phyloP scores from a whole-genome alignment of 2,797 vertebrate species.

The Smutsia gigantea region DNA sequence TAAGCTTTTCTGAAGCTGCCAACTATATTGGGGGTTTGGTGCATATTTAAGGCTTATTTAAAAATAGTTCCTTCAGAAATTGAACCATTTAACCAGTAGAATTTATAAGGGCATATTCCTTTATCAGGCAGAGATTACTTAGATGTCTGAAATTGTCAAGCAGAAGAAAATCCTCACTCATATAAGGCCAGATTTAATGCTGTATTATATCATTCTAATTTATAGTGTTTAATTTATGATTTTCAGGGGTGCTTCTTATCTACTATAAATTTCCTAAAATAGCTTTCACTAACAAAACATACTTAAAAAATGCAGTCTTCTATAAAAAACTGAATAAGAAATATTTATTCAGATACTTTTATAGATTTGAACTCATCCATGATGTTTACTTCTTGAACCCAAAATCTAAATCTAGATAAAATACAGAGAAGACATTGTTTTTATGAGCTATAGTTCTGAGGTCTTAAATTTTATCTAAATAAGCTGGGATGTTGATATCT shows the following conservation, averaged over 20 bases:
- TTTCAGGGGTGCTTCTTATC: constrained; percentile 29
- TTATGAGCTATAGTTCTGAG: constrained; percentile 34
- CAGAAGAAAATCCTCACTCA: constrained; percentile 50
- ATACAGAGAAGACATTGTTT: neutral
- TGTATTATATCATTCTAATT: constrained; percentile 4
- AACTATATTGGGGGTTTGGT: constrained; percentile 68
- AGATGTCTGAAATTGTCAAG: constrained; percentile 66
- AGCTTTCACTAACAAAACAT: neutral
- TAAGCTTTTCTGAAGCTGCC: constrained; percentile 75
- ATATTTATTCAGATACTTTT: constrained; percentile 39
- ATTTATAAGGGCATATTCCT: constrained; percentile 64
- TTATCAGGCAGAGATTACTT: constrained; percentile 60
- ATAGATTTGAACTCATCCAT: neutral
- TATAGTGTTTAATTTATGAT: constrained; percentile 55
- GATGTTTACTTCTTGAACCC: constrained; percentile 16
- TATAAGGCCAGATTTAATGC: neutral
- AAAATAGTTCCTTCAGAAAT: constrained; percentile 76
- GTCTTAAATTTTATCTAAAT: constrained; percentile 42
- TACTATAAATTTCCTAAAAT: neutral
- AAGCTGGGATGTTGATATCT: constrained; percentile 11
- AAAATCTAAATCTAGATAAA: constrained; percentile 48
- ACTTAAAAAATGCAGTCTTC: constrained; percentile 30
- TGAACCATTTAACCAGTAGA: constrained; percentile 75
- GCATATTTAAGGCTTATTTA: constrained; percentile 74
- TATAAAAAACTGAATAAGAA: constrained; percentile 21